Conservation (phyloP, 2,888 invertebrate genomes). For the Frankliniella fusca region DNA sequence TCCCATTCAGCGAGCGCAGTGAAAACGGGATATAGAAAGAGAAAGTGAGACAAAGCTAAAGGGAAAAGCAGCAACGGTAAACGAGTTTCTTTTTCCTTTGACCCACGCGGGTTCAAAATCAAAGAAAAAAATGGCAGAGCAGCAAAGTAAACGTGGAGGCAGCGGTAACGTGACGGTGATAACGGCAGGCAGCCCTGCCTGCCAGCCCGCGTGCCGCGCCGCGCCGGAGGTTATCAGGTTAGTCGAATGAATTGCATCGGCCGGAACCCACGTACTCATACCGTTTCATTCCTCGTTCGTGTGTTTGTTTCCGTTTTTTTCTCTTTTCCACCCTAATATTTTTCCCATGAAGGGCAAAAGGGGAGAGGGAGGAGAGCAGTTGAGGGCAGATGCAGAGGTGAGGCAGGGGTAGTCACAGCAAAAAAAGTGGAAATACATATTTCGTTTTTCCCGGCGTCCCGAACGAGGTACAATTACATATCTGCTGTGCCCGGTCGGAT, state of each 20-base stretch:
- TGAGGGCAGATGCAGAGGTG: not conserved
- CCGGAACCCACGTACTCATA: not conserved
- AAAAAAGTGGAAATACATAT: not conserved
- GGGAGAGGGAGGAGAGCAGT: not conserved
- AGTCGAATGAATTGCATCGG: constrained; percentile 1
- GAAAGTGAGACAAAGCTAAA: no score
- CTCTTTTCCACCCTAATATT: no score
- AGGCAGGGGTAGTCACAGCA: not conserved
- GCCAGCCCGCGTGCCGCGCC: not conserved
- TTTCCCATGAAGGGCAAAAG: not conserved
- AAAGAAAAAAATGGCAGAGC: no score
- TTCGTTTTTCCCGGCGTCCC: no score
- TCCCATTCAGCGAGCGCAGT: not conserved
- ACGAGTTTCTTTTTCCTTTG: no score
- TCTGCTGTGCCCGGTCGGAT: no score
- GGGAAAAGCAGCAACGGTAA: no score
- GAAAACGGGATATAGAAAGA: no score
- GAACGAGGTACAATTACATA: no score
- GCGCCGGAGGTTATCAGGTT: not conserved
- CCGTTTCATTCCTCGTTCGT: no score
- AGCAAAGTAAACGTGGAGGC: no score
- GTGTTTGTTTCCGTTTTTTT: not conserved
- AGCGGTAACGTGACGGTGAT: not conserved
- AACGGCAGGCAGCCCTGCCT: not conserved
- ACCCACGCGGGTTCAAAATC: no score